Percentiles rank a stretch among this genome's conserved stretches.
Conservation (phyloP, 2,888 invertebrate species). For the Aleiodes testaceus region DNA sequence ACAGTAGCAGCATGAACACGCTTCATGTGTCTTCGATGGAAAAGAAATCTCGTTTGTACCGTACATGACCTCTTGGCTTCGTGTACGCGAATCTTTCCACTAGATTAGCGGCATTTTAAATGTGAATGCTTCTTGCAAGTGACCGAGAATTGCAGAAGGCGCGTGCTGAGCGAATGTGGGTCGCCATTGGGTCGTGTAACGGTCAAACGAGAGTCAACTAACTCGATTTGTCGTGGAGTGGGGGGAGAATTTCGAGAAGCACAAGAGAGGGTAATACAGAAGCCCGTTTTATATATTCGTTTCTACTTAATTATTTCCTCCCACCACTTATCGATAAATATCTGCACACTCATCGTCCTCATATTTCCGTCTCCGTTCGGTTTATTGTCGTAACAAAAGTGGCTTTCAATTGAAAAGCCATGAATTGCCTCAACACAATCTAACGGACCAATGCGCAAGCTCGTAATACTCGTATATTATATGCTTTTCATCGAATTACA, state of each 20-base stretch:
- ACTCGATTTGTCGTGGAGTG: neutral
- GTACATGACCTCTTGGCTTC: constrained; percentile 27
- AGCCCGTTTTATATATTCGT: constrained; percentile 10
- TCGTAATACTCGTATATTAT: constrained; percentile 24
- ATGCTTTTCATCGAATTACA: constrained; percentile 33
- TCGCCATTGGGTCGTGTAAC: constrained; percentile 70
- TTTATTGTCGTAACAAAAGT: constrained; percentile 29
- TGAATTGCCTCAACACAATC: constrained; percentile 37
- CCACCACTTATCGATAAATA: constrained; percentile 3
- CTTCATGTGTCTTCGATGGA: constrained; percentile 7
- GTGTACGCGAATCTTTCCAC: constrained; percentile 26
- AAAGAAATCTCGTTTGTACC: constrained; percentile 26
- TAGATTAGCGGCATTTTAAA: constrained; percentile 20
- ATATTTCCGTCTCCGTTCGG: neutral
- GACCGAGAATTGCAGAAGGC: constrained; percentile 13
- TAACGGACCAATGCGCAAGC: constrained; percentile 14
- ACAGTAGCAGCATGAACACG: constrained; percentile 8
- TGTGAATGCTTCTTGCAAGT: constrained; percentile 9
- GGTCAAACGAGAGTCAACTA: constrained; percentile 58
- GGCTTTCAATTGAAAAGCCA: constrained; percentile 42
- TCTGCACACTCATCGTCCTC: constrained; percentile 18
- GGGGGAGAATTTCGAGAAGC: neutral
- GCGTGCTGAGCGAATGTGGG: constrained; percentile 57
- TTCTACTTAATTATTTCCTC: neutral
- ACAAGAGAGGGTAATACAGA: constrained; percentile 12